Percentiles rank a stretch among this genome's conserved stretches.
These are phyloP conservation scores for Synchiropus splendidus DNA, from an alignment of 2,113 vertebrate genomes.

Conservation along the genomic window DNA sequence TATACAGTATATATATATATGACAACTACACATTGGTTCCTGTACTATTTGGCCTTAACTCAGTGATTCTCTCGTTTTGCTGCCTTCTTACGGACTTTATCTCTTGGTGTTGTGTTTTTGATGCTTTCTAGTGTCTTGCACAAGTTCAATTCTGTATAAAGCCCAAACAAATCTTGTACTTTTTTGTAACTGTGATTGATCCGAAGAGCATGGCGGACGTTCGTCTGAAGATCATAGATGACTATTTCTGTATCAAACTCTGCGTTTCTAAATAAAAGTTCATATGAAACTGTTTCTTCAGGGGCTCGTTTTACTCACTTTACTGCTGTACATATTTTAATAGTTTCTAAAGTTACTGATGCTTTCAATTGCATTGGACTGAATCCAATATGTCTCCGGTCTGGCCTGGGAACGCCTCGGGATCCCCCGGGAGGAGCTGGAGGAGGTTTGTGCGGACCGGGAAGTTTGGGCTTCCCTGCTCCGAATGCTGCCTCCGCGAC, in stretches of 20 bases:
- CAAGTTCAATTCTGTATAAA: constrained; percentile 66
- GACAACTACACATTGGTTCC: constrained; percentile 48
- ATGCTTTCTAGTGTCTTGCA: constrained; percentile 78
- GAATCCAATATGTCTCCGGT: too few species aligned
- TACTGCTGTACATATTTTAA: too few species aligned
- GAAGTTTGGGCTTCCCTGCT: too few species aligned
- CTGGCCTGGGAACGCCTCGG: too few species aligned
- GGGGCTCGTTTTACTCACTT: too few species aligned
- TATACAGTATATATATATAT: constrained; percentile 38
- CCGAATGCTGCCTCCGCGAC: too few species aligned
- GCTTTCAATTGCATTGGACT: neutral
- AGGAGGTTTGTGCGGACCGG: too few species aligned
- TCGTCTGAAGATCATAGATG: constrained; percentile 69
- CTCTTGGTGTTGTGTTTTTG: constrained; percentile 73
- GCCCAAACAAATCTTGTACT: constrained; percentile 70
- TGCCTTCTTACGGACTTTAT: constrained; percentile 81
- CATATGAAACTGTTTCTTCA: constrained; percentile 52
- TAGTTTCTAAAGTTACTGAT: neutral
- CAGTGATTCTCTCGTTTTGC: constrained; percentile 84
- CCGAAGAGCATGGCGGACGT: constrained; percentile 80
- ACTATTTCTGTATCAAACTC: constrained; percentile 73
- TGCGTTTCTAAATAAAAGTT: constrained; percentile 74
- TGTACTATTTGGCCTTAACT: constrained; percentile 98
- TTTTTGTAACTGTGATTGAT: constrained; percentile 70
- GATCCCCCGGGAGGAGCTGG: too few species aligned